phyloP scores from a whole-genome alignment of 2,888 invertebrate genomes.

The Philereme vetulata region DNA sequence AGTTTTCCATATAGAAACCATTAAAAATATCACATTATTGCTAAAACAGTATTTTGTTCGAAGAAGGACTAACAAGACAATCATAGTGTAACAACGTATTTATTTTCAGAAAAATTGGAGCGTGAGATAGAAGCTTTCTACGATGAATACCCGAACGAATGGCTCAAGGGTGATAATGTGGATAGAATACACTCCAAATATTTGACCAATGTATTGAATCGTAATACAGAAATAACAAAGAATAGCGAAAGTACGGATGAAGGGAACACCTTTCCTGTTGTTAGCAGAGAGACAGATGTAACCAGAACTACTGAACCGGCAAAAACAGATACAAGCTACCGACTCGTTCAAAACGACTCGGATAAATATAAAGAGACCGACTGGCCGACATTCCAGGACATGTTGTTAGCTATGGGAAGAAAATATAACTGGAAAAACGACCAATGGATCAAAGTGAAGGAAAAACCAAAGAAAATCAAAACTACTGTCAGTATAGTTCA shows the following conservation, averaged over 20 bases:
- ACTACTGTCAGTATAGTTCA: constrained; percentile 31
- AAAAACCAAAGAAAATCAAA: constrained; percentile 51
- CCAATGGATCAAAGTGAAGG: constrained; percentile 75
- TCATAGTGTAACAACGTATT: constrained; percentile 12
- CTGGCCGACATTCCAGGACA: constrained; percentile 77
- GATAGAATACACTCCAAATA: constrained; percentile 54
- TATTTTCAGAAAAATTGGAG: constrained; percentile 65
- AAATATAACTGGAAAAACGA: constrained; percentile 80
- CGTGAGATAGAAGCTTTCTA: constrained; percentile 69
- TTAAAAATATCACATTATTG: not conserved
- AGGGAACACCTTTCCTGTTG: constrained; percentile 35
- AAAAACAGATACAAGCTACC: constrained; percentile 29
- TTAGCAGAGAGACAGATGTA: constrained; percentile 24
- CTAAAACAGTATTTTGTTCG: constrained; percentile 5
- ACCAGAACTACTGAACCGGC: constrained; percentile 20
- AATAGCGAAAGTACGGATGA: constrained; percentile 38
- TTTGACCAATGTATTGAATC: constrained; percentile 46
- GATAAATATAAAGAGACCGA: constrained; percentile 28
- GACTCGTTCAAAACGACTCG: constrained; percentile 21
- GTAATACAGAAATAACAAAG: constrained; percentile 43
- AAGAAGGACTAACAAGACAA: constrained; percentile 4
- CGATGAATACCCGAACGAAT: constrained; percentile 63
- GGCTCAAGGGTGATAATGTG: constrained; percentile 51
- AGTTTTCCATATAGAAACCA: not conserved
- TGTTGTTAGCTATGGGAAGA: constrained; percentile 68